phyloP scores from a whole-genome alignment of 2,113 vertebrate genomes.

The Saguinus midas region DNA sequence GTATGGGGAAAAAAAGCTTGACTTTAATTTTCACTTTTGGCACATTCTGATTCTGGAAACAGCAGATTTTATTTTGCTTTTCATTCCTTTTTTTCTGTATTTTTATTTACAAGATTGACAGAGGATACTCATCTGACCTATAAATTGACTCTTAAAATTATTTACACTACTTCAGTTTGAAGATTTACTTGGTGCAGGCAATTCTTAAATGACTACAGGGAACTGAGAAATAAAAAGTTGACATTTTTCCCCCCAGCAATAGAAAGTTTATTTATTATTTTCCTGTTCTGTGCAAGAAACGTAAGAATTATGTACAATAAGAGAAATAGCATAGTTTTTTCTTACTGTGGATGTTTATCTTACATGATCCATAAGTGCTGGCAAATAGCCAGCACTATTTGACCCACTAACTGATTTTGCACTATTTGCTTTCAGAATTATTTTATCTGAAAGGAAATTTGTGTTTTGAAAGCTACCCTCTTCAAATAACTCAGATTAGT shows the following conservation, averaged over 20 bases:
- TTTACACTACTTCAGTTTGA: not conserved
- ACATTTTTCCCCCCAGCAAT: not conserved
- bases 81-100: not conserved
- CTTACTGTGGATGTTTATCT: not conserved
- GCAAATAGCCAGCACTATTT: not conserved
- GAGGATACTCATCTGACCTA: not conserved
- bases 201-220: conserved; percentile 6
- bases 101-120: conserved; percentile 34
- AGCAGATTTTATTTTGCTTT: not conserved
- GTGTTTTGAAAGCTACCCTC: conserved; percentile 28
- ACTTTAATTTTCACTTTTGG: not conserved
- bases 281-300: not conserved
- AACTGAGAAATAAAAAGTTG: conserved; percentile 13
- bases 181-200: not conserved
- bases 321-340: not conserved
- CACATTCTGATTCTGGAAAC: not conserved
- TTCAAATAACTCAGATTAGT: not conserved
- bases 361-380: not conserved
- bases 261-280: not conserved
- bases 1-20: not conserved
- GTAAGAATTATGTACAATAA: not conserved
- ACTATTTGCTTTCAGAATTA: not conserved
- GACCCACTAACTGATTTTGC: not conserved
- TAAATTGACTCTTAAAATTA: not conserved
- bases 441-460: not conserved